Base-by-base conservation (phyloP, 1,140 invertebrate species). In the Ceratosolen fusciceps region DNA sequence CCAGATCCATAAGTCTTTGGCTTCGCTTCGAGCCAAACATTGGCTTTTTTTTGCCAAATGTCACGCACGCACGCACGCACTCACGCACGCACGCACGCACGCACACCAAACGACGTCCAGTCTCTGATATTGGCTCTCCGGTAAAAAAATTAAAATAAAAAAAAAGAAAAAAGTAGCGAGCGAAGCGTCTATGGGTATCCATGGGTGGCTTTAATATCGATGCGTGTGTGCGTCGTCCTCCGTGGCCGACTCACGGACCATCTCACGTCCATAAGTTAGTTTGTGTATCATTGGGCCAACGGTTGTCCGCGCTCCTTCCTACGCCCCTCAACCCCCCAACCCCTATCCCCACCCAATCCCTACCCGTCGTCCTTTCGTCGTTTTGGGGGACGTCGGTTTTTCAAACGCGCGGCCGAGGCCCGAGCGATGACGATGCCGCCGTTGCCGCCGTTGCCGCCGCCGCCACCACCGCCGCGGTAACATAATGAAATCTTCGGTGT, bases 401-500 rank as follows among this genome's bases (percentile, higher is more conserved):
- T 74, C 71, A 72, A 72, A 72, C 39, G 31, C 26, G n/a, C n/a
- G 58, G 29, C 58, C 31, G 4, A 12, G 60, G 31, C 31, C 60
- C n/a, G 31, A 65, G 19, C 21, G 16, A 19, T 62, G n/a, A n/a
- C n/a, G n/a, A n/a, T n/a, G n/a, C n/a, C n/a, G n/a, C n/a, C n/a
- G n/a, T n/a, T n/a, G n/a, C n/a, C n/a, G n/a, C n/a, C n/a, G n/a
- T n/a, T n/a, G n/a, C n/a, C n/a, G n/a, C n/a, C n/a, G n/a, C n/a
- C n/a, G n/a, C n/a, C n/a, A 14, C 39, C 37, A 37, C 29, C 37
- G 16, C 24, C 34, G 21, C 24, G 54, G 72, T 72, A 24, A 10
- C 39, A 68, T 77, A 77, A 77, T 77, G 74, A 77, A 77, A 77
- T 77, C 74, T 70, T 77, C 60, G 21, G 34, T 77, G 74, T 77